phyloP scores from a whole-genome alignment of 1,140 invertebrate species.

The Monochamus saltuarius region DNA sequence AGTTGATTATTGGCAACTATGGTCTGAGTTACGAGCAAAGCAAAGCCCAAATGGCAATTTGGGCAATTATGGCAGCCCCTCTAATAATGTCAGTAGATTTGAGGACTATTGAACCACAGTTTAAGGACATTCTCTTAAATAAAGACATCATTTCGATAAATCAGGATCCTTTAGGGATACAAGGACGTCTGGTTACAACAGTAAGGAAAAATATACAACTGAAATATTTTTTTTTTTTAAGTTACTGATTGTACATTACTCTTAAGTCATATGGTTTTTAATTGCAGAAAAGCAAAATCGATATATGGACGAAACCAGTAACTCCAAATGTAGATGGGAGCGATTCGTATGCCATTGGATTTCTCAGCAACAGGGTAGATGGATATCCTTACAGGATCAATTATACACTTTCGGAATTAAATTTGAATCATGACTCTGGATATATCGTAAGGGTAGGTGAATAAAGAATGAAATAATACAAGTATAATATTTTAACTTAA shows the following conservation, averaged over 20 bases:
- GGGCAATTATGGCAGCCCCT: constrained; percentile 86
- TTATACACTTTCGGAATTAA: constrained; percentile 57
- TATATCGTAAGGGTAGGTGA: constrained; percentile 55
- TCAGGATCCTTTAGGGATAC: constrained; percentile 80
- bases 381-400: constrained; percentile 59
- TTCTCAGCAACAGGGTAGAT: constrained; percentile 61
- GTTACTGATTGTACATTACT: no score
- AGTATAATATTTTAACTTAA: not conserved
- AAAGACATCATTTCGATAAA: constrained; percentile 75
- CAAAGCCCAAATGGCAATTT: constrained; percentile 85
- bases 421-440: constrained; percentile 49
- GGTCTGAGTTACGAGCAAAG: constrained; percentile 82
- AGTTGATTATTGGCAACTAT: constrained; percentile 84
- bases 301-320: constrained; percentile 56
- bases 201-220: constrained; percentile 32
- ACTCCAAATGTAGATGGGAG: constrained; percentile 48
- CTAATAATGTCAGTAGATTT: constrained; percentile 88
- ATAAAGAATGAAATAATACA: not conserved
- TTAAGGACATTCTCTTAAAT: constrained; percentile 78
- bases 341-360: constrained; percentile 57
- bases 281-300: constrained; percentile 52
- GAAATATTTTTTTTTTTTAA: no score
- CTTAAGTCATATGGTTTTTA: no score
- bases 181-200: constrained; percentile 57
- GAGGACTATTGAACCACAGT: constrained; percentile 67